These are phyloP conservation scores for Drosophila littoralis DNA, from an alignment of 1,140 invertebrate species.

Conservation along the genomic window DNA sequence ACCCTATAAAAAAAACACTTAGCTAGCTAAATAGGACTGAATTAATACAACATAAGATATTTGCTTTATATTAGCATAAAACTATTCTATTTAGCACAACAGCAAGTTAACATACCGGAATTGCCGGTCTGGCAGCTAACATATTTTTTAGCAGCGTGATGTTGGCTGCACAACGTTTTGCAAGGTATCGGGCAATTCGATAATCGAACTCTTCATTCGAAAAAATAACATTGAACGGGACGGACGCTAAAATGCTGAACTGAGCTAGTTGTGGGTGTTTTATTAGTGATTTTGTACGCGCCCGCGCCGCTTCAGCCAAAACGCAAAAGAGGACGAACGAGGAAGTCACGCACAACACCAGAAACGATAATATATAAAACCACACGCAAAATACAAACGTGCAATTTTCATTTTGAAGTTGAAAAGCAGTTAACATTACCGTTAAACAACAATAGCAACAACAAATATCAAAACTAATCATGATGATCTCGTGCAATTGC, in stretches of 20 bases:
- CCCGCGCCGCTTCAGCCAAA: conserved; percentile 46
- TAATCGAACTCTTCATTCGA: conserved; percentile 31
- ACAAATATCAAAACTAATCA: conserved; percentile 47
- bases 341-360: conserved; percentile 47
- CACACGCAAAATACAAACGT: conserved; percentile 24
- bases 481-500: conserved; percentile 77
- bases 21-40: not conserved
- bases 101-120: not conserved
- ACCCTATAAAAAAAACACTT: too few relatives aligned
- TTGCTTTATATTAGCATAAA: not conserved
- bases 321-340: conserved; percentile 50
- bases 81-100: not conserved
- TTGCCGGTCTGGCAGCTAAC: conserved; percentile 5
- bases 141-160: not conserved
- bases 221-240: conserved; percentile 37
- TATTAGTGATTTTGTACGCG: conserved; percentile 50
- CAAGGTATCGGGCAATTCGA: conserved; percentile 2
- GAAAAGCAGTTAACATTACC: conserved; percentile 44
- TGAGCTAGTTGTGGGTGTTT: conserved; percentile 41
- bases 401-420: conserved; percentile 34
- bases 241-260: conserved; percentile 26
- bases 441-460: conserved; percentile 39
- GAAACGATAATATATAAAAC: conserved; percentile 6
- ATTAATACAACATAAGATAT: not conserved
- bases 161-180: conserved; percentile 1